Conservation (phyloP, 2,113 vertebrate species). For the Willisornis vidua region DNA sequence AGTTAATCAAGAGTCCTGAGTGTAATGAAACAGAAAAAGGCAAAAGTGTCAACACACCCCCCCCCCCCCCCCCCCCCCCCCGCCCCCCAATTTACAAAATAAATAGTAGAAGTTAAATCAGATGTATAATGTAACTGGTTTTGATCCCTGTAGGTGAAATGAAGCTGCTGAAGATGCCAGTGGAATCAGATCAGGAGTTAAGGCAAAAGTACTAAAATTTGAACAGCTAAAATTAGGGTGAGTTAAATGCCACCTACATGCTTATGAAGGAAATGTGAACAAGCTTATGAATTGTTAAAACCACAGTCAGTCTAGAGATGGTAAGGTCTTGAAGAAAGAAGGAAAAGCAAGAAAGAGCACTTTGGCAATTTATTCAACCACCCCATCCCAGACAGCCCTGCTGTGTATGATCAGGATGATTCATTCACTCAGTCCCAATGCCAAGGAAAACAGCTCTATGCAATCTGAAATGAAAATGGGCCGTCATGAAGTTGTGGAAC, state of each 20-base stretch:
- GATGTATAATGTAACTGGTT: not conserved
- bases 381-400: constrained; percentile 44
- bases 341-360: constrained; percentile 11
- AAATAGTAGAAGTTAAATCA: not conserved
- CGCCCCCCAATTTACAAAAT: not conserved
- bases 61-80: too few relatives aligned
- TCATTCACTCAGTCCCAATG: constrained; percentile 9
- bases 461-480: constrained; percentile 44
- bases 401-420: constrained; percentile 50
- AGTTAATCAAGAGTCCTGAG: not conserved
- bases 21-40: not conserved
- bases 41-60: not conserved
- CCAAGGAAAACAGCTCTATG: constrained; percentile 46
- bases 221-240: not conserved
- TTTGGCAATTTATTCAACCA: not conserved
- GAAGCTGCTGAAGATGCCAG: not conserved
- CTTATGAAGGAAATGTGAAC: constrained; percentile 26
- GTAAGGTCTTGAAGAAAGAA: constrained; percentile 6
- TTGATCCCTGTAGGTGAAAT: not conserved
- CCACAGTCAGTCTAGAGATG: not conserved
- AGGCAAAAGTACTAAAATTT: not conserved
- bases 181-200: constrained; percentile 1
- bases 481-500: not conserved
- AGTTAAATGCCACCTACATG: not conserved
- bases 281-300: constrained; percentile 17